phyloP scores from a whole-genome alignment of 2,888 invertebrate genomes.

The Girardia tigrina region DNA sequence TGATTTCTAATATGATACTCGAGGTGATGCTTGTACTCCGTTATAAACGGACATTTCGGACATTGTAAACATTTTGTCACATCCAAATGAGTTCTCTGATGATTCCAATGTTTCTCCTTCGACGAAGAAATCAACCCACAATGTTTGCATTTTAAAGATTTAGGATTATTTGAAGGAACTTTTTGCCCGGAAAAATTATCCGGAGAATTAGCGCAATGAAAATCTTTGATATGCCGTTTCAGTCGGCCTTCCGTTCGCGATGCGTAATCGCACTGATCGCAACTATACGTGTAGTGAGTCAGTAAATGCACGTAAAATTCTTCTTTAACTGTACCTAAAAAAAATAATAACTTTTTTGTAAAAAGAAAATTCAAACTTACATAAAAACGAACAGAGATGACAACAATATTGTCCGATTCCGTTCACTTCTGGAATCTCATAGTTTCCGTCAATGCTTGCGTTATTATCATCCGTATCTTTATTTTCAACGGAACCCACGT shows the following conservation, averaged over 20 bases:
- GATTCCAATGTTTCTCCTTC: constrained; percentile 75
- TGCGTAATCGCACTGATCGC: constrained; percentile 54
- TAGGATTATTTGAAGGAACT: constrained; percentile 51
- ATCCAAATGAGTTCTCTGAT: constrained; percentile 73
- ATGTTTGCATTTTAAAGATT: constrained; percentile 78
- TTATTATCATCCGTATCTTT: constrained; percentile 3
- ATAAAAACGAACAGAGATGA: constrained; percentile 5
- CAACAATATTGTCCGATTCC: constrained; percentile 5
- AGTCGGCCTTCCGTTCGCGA: constrained; percentile 54
- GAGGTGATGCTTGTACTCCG: constrained; percentile 92
- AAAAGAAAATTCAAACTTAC: background rate
- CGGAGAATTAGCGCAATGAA: constrained; percentile 50
- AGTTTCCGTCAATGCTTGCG: constrained; percentile 11
- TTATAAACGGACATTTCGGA: constrained; percentile 83
- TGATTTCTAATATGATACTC: constrained; percentile 91
- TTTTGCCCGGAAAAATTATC: constrained; percentile 46
- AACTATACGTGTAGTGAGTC: constrained; percentile 54
- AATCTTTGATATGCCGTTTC: constrained; percentile 54
- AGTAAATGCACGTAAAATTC: constrained; percentile 54
- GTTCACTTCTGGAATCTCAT: constrained; percentile 5
- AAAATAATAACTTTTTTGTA: background rate
- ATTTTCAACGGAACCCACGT: background rate
- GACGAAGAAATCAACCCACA: constrained; percentile 59
- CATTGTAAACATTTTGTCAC: constrained; percentile 78
- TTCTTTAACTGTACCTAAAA: constrained; percentile 49